Evolutionary conservation across 2,888 invertebrate species (phyloP).

Genomic region (Xestobium rufovillosum): DNA sequence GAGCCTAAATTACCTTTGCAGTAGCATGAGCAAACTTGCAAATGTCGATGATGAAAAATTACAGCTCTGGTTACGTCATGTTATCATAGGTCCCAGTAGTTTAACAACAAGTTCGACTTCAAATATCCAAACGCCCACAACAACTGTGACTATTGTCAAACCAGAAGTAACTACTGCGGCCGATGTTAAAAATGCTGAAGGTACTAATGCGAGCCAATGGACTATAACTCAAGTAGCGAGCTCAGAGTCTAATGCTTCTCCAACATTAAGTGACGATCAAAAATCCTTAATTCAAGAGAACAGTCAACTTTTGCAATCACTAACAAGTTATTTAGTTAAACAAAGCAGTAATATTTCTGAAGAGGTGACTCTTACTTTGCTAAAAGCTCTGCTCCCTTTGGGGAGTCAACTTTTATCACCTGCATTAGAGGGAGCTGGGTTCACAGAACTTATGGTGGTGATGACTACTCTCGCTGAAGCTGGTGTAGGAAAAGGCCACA

Average conservation of each 20-base stretch:
- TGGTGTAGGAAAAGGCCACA: constrained; percentile 72
- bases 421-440: constrained; percentile 61
- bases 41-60: constrained; percentile 56
- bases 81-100: constrained; percentile 52
- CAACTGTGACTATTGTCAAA: constrained; percentile 45
- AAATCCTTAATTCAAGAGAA: constrained; percentile 58
- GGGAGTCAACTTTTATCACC: constrained; percentile 60
- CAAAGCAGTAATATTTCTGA: constrained; percentile 56
- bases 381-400: constrained; percentile 66
- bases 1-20: constrained; percentile 58
- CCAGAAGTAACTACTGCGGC: constrained; percentile 36
- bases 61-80: constrained; percentile 58
- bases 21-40: constrained; percentile 58
- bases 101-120: constrained; percentile 43
- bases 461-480: constrained; percentile 83
- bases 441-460: constrained; percentile 67
- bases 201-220: constrained; percentile 24
- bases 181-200: constrained; percentile 23
- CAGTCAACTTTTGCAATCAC: constrained; percentile 59
- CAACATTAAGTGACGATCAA: constrained; percentile 41
- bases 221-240: constrained; percentile 27
- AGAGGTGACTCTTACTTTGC: constrained; percentile 55
- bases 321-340: constrained; percentile 66
- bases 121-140: constrained; percentile 48
- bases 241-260: constrained; percentile 27